Evolutionary conservation across 1,140 invertebrate species (phyloP), one percentile per base, ranked within the genome.

Genomic region (Theocolax elegans): DNA sequence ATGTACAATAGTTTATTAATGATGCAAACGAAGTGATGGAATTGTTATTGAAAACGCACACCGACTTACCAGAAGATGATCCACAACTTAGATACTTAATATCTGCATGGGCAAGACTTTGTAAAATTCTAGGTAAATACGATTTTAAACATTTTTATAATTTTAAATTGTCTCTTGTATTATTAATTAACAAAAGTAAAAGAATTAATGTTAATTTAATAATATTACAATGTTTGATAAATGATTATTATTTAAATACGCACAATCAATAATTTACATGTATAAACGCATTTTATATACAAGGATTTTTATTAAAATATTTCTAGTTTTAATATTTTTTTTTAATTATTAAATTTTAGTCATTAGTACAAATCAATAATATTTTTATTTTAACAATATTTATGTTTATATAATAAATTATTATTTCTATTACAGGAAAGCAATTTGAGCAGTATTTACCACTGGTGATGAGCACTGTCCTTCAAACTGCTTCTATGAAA

Each of bases 21-120:
- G 98, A 99, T 86, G 97, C 97, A 10, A 93, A 92, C 75, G 96
- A 98, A 83, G 93, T 99, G 13, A 99, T 99, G 97, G 92, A 97
- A 74, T 89, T 99, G 83, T 87, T 99, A 53, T 83, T 99, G 51
- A 94, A 95, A 82, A 95, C 95, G 0, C 96, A 99, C 80, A 91
- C 92, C 25, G 91, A 93, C 62, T 82, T 96, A 70, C 91, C 94
- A 3, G 96, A 97, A 75, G 97, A 99, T 84, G 97, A 99, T 89
- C 97, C 97, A 2, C 97, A 99, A 86, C 94, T 97, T 25, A 97
- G 96, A 13, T 99, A 99, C 86, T 91, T 99, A 81, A 99, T 99
- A 68, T 97, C 96, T 6, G 97, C 97, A 0, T 99, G 98, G 98
- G 97, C 97, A 0, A 89, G 98, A 76, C 98, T 99, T 82, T 99